Evolutionary conservation across 2,888 invertebrate genomes (phyloP), one percentile per base, ranked within the genome.

Genomic region (Eupithecia abbreviata): DNA sequence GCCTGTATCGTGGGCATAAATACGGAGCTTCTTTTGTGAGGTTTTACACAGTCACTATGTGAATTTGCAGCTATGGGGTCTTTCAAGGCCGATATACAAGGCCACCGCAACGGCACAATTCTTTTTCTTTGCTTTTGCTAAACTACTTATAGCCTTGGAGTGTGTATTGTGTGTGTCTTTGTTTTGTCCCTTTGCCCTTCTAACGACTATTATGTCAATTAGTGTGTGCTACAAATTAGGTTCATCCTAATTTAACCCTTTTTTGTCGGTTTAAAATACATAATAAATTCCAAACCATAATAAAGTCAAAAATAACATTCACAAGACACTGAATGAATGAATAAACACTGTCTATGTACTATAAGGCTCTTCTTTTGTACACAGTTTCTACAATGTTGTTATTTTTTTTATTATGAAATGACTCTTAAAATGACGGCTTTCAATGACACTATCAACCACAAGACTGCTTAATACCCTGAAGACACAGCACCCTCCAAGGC

Each of bases 121-220:
- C 83, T 87, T 85, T 89, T 83, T 81, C 90, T 91, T 88, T 91
- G 86, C 91, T 92, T 92, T 74, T 69, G 90, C 90, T 81, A 77
- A 77, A 72, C 67, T 45, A 58, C 3, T 62, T 65, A 45, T 72
- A 75, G 80, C 88, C 90, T 88, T 89, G 90, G 89, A 84, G 80
- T 85, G 83, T 80, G 81, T 65, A 71, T 15, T 75, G 65, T 62
- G 72, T 41, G 79, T 78, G 42, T 5, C 58, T 47, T 74, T n/a
- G n/a, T 55, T 62, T 67, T 45, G 51, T 74, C 41, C 70, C 55
- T 15, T 55, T 58, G 18, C 9, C 51, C 55, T 58, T 62, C 30
- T 30, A 12, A 62, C 12, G 18, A 30, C 30, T 30, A 62, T 7
- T 62, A 30, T 30, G 30, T 62, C 2, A 62, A 62, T 62, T 62